Conservation (phyloP, 1,140 invertebrate genomes). For the Battus philenor region DNA sequence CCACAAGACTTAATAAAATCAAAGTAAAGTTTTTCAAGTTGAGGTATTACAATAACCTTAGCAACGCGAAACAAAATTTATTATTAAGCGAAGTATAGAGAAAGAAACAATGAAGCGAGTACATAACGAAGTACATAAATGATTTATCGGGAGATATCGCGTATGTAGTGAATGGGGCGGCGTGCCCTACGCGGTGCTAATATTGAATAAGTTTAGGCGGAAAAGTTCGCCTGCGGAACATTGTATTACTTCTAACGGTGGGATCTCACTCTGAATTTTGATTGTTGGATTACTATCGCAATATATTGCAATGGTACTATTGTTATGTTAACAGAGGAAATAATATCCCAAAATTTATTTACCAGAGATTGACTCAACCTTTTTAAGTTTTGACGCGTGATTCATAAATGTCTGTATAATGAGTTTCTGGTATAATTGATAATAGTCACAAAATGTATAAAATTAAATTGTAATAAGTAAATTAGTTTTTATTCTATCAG, state of each 20-base stretch:
- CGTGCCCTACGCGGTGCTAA: conserved; percentile 26
- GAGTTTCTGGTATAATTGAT: too few relatives aligned
- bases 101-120: neutral
- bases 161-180: conserved; percentile 1
- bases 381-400: too few relatives aligned
- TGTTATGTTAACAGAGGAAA: neutral
- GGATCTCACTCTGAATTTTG: conserved; percentile 53
- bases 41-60: neutral
- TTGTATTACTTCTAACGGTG: conserved; percentile 56
- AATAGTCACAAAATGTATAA: too few relatives aligned
- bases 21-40: too few relatives aligned
- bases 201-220: conserved; percentile 68
- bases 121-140: conserved; percentile 4
- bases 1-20: too few relatives aligned
- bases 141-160: conserved; percentile 6
- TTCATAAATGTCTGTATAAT: too few relatives aligned
- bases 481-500: too few relatives aligned
- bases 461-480: too few relatives aligned
- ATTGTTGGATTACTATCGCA: conserved; percentile 44
- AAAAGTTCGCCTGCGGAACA: conserved; percentile 61
- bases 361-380: too few relatives aligned
- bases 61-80: neutral
- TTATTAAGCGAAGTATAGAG: neutral
- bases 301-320: conserved; percentile 12
- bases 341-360: too few relatives aligned